A percentile compares a stretch with the other conserved stretches of the same genome.
phyloP scores from a whole-genome alignment of 64 coral and sea anemone species.

The Porites lutea region DNA sequence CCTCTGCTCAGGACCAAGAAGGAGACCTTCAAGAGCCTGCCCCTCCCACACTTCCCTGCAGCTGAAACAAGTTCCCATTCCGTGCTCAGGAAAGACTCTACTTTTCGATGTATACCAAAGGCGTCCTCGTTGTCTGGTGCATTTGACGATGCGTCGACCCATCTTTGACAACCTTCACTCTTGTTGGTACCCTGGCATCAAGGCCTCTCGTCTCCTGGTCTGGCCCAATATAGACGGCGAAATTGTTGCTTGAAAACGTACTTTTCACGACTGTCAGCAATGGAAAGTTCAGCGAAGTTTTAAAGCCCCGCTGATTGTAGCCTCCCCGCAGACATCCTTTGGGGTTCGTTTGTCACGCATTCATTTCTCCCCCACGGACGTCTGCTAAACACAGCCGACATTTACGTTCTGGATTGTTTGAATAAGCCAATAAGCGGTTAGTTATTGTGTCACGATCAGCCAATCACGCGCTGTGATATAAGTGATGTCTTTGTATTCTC shows the following conservation, averaged over 20 bases:
- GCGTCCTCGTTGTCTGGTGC: background rate
- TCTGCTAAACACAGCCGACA: too few species aligned
- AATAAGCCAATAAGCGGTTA: too few species aligned
- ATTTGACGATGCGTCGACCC: background rate
- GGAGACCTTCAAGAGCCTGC: background rate
- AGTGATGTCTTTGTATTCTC: too few species aligned
- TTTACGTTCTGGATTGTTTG: too few species aligned
- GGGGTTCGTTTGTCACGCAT: too few species aligned
- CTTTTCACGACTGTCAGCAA: background rate
- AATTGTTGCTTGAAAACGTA: background rate
- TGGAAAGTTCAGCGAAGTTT: too few species aligned
- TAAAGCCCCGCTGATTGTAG: too few species aligned
- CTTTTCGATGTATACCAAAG: background rate
- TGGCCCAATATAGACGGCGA: conserved; percentile 52
- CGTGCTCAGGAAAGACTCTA: background rate
- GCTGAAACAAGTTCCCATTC: background rate
- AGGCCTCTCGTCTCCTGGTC: conserved; percentile 29
- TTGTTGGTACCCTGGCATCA: conserved; percentile 26
- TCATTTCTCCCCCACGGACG: too few species aligned
- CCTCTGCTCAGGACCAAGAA: background rate
- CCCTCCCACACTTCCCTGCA: conserved; percentile 3
- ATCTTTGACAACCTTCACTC: conserved; percentile 10
- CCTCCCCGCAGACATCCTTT: too few species aligned
- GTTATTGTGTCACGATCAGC: too few species aligned
- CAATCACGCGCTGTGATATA: too few species aligned